Conservation (phyloP, 2,113 vertebrate species). For the Thunnus thynnus region DNA sequence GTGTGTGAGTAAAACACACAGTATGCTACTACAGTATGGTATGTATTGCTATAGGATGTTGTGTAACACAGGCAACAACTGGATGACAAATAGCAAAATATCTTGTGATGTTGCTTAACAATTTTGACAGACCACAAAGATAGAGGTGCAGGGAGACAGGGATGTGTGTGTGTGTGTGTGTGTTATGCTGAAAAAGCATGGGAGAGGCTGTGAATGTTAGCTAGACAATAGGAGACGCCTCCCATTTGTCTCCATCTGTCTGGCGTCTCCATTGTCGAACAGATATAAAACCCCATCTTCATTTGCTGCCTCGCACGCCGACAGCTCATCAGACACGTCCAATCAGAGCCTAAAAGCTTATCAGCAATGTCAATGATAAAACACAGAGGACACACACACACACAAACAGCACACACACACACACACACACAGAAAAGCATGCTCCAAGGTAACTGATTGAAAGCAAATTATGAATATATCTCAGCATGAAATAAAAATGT, state of each 20-base stretch:
- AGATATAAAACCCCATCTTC: slow-evolving; percentile 56
- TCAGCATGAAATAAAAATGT: slow-evolving; percentile 21
- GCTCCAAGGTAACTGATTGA: slow-evolving; percentile 38
- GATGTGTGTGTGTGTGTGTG: slow-evolving; percentile 5
- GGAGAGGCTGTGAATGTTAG: slow-evolving; percentile 19
- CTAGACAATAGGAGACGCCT: slow-evolving; percentile 54
- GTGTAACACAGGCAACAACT: slow-evolving; percentile 25
- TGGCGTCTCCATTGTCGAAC: slow-evolving; percentile 47
- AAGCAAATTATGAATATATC: slow-evolving; percentile 41
- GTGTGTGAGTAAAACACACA: slow-evolving; percentile 18
- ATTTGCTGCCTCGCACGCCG: slow-evolving; percentile 53
- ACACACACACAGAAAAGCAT: background rate
- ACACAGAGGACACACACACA: slow-evolving; percentile 56
- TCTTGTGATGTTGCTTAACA: background rate
- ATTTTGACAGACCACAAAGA: slow-evolving; percentile 27
- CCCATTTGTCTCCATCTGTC: slow-evolving; percentile 76
- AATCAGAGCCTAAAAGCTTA: slow-evolving; percentile 66
- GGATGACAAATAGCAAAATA: slow-evolving; percentile 15
- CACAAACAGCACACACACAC: slow-evolving; percentile 11
- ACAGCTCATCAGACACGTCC: slow-evolving; percentile 67
- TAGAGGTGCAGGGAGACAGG: background rate
- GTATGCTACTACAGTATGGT: slow-evolving; percentile 5
- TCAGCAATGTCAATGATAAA: slow-evolving; percentile 73
- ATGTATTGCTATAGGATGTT: slow-evolving; percentile 29
- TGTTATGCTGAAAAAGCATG: slow-evolving; percentile 12